These are phyloP conservation scores for Callaeas wilsoni DNA, from an alignment of 2,113 vertebrate species.

Conservation along the genomic window DNA sequence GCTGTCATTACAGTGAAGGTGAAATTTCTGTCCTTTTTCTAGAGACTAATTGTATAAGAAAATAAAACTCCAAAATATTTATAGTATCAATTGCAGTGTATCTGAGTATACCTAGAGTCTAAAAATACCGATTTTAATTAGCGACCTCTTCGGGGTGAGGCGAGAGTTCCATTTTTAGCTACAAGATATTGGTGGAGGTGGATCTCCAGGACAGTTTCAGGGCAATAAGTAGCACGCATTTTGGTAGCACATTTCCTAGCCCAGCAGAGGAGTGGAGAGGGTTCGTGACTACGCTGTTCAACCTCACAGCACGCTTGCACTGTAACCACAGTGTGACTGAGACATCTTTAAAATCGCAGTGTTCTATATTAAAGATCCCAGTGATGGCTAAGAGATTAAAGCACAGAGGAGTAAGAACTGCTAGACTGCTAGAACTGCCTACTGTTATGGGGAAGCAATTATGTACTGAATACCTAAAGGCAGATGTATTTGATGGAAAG, in stretches of 20 bases:
- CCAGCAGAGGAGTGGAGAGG: not conserved
- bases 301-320: not conserved
- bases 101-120: not conserved
- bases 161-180: constrained; percentile 21
- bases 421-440: not conserved
- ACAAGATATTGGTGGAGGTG: not conserved
- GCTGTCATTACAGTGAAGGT: not conserved
- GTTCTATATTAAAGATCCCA: not conserved
- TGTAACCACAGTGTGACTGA: not conserved
- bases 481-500: not conserved
- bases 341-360: not conserved
- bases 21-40: not conserved
- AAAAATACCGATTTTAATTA: constrained; percentile 55
- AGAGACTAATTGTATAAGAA: not conserved
- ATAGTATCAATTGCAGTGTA: not conserved
- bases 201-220: constrained; percentile 1
- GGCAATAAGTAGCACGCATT: not conserved
- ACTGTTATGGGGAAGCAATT: not conserved
- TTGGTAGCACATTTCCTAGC: not conserved
- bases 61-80: constrained; percentile 19
- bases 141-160: not conserved
- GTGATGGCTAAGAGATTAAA: not conserved
- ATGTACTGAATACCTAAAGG: not conserved
- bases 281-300: not conserved
- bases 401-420: not conserved